Base-by-base conservation (phyloP, 2,797 vertebrate species). In the Macroramphosus scolopax region DNA sequence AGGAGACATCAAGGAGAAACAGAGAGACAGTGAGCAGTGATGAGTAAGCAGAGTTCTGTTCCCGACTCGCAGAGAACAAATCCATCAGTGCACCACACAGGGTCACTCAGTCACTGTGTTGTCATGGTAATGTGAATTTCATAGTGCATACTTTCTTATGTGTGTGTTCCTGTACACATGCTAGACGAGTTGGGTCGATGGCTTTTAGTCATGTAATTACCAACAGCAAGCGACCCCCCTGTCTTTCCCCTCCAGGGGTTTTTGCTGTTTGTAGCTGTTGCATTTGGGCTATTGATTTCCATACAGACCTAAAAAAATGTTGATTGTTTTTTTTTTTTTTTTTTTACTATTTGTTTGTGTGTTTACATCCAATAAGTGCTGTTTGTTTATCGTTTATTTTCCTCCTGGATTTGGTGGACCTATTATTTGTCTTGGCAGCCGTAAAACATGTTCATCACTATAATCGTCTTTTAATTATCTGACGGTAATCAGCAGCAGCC, bases 31-130 rank as follows among this genome's bases (percentile, higher is more conserved):
- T 24, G 31, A 20, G 28, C 40, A 61, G 39, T 32, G 55, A 83
- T 81, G 75, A 78, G 53, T 69, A 77, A 80, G 76, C 70, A 72
- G 35, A 61, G 72, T 77, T 63, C 69, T 69, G n/a, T 42, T 67
- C 24, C 29, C 42, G 59, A 51, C 58, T 51, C 6, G 11, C 20
- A 33, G 40, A 34, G 32, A 63, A 62, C 53, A 53, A 71, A 64
- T 50, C 35, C n/a, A 50, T 52, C 57, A 63, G 62, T 63, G 58
- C 51, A 61, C 26, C 0, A 13, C 42, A 7, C 49, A 62, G 57
- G 42, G 55, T 70, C 64, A 63, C 32, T 56, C 42, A 51, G 41
- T 57, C 50, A 45, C 11, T 16, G 37, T 58, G n/a, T n/a, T 68
- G 50, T 73, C 51, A 50, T 56, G 46, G 43, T 45, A 60, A 67